Evolutionary conservation across 1,140 invertebrate genomes (phyloP).

Genomic region (Vanessa atalanta): DNA sequence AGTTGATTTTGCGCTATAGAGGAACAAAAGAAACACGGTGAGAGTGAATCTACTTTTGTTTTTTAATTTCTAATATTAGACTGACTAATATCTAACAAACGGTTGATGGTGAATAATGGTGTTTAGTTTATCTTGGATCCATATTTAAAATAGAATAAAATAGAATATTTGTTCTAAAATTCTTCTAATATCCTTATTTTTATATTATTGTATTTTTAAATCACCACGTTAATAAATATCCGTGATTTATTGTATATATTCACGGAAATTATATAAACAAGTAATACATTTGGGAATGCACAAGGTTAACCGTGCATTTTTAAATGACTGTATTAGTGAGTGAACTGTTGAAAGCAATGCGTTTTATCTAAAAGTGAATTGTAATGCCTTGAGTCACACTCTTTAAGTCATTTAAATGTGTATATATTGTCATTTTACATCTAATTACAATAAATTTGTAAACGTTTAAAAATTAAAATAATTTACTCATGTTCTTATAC

Average conservation of each 20-base stretch:
- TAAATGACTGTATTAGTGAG: conserved; percentile 17
- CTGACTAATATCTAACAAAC: conserved; percentile 2
- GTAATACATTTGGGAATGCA: conserved; percentile 13
- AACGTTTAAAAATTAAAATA: too few species aligned
- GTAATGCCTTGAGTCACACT: conserved; percentile 40
- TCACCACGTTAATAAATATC: too few species aligned
- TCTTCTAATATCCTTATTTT: too few species aligned
- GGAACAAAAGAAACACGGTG: conserved; percentile 60
- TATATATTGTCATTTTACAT: background rate
- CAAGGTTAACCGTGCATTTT: conserved; percentile 26
- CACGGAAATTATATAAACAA: background rate
- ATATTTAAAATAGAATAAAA: too few species aligned
- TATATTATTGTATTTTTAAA: too few species aligned
- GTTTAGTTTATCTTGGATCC: background rate
- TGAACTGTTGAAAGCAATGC: conserved; percentile 22
- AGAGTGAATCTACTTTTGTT: conserved; percentile 57
- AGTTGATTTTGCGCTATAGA: conserved; percentile 55
- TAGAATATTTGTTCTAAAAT: too few species aligned
- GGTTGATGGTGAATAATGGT: background rate
- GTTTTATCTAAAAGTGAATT: conserved; percentile 31
- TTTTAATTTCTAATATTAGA: conserved; percentile 15
- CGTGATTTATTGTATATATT: too few species aligned
- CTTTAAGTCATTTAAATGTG: background rate
- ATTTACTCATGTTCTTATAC: too few species aligned
- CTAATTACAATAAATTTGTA: background rate